phyloP scores from a whole-genome alignment of 2,113 vertebrate species.

The Rhinopomastus cyanomelas region DNA sequence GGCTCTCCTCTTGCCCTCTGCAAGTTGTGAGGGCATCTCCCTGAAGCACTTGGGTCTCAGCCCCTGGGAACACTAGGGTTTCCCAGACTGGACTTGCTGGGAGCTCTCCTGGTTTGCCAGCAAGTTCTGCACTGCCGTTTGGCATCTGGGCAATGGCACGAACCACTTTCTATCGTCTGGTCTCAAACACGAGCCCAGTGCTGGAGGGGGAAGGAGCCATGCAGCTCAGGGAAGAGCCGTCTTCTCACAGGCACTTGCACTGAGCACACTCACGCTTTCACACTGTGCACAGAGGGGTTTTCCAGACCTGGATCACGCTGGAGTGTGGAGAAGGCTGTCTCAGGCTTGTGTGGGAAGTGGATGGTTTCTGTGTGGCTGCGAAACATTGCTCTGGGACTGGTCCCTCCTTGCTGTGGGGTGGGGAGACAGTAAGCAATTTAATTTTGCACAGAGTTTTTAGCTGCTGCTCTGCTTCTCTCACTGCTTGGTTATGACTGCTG shows the following conservation, averaged over 20 bases:
- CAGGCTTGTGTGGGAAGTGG: background rate
- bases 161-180: background rate
- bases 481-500: background rate
- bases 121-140: accelerated
- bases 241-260: background rate
- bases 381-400: background rate
- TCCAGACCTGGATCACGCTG: background rate
- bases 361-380: background rate
- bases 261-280: background rate
- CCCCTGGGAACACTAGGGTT: background rate
- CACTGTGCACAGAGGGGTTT: no score
- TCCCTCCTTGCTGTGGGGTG: background rate
- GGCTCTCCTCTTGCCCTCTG: background rate
- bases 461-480: background rate
- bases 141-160: background rate
- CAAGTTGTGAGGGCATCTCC: background rate
- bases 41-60: background rate
- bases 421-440: background rate
- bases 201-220: background rate
- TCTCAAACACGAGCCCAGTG: background rate
- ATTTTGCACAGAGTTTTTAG: background rate
- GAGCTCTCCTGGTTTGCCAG: background rate
- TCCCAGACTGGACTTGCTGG: background rate
- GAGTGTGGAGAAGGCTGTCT: background rate
- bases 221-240: background rate